Evolutionary conservation across 2,797 vertebrate genomes (phyloP).

Genomic region (Emydoidea blandingii): DNA sequence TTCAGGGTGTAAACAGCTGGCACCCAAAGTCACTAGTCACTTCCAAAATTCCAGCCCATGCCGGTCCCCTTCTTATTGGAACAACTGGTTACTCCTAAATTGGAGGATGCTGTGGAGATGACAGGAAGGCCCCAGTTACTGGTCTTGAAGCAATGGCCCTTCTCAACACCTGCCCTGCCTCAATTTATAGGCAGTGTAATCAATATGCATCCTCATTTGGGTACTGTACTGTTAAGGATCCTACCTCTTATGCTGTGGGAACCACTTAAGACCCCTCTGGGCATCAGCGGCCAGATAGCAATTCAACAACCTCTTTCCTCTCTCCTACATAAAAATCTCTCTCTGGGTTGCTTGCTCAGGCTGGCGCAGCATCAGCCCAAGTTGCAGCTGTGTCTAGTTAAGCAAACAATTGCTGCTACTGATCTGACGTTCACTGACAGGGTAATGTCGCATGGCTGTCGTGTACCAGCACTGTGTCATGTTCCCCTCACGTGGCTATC

Average conservation of each 20-base stretch:
- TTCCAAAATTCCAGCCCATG: not conserved
- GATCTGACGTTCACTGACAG: not conserved
- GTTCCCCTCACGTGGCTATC: accelerated
- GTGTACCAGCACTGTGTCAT: accelerated
- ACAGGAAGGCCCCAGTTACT: not conserved
- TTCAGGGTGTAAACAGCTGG: not conserved
- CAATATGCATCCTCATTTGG: accelerated
- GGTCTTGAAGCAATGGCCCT: accelerated
- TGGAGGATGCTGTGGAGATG: not conserved
- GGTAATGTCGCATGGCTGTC: accelerated
- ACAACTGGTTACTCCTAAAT: not conserved
- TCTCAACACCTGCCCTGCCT: accelerated
- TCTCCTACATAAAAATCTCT: accelerated
- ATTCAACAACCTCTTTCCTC: not conserved
- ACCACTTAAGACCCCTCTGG: accelerated
- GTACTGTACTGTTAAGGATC: not conserved
- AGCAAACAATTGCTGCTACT: not conserved
- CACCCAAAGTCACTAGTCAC: not conserved
- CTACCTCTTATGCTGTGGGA: too few species aligned
- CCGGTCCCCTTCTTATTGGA: not conserved
- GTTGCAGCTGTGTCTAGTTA: not conserved
- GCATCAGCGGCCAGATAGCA: accelerated
- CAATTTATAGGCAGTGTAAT: accelerated
- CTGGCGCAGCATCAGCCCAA: accelerated
- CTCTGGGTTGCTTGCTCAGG: accelerated